These are phyloP conservation scores for Drosophila niveifrons DNA, from an alignment of 2,888 invertebrate species.

Conservation along the genomic window DNA sequence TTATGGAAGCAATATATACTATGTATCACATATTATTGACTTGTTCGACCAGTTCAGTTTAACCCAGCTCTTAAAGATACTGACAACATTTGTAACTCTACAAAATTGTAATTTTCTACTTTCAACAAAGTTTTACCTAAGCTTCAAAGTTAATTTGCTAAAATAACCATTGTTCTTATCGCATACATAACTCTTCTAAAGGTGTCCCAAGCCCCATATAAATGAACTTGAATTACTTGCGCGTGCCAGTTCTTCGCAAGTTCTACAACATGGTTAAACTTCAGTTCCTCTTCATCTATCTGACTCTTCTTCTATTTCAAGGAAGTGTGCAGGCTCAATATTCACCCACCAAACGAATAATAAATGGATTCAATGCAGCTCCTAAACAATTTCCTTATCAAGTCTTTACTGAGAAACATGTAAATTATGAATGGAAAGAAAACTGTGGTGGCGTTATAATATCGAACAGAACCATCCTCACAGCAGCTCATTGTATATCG, in stretches of 20 bases:
- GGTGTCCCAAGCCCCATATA: no score
- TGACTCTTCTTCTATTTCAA: not conserved
- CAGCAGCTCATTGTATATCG: not conserved
- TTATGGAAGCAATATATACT: no score
- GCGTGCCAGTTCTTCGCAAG: not conserved
- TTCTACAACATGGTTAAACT: constrained; percentile 9
- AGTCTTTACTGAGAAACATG: not conserved
- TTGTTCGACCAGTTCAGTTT: no score
- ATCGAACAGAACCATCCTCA: constrained; percentile 3
- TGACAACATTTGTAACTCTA: no score
- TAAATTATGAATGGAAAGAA: not conserved
- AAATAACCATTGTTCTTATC: constrained; percentile 4
- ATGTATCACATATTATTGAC: no score
- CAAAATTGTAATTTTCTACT: constrained; percentile 20
- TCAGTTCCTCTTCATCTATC: not conserved
- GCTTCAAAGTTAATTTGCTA: constrained; percentile 42
- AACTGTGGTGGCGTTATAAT: not conserved
- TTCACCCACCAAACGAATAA: no score
- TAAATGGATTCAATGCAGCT: constrained; percentile 1
- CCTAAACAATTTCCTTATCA: constrained; percentile 34
- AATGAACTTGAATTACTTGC: no score
- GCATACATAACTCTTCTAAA: constrained; percentile 26
- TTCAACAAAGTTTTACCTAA: constrained; percentile 34
- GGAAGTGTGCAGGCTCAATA: no score
- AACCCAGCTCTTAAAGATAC: no score